These are phyloP conservation scores for Probaryconus sp. DNA, from an alignment of 1,140 invertebrate species.

Conservation along the genomic window DNA sequence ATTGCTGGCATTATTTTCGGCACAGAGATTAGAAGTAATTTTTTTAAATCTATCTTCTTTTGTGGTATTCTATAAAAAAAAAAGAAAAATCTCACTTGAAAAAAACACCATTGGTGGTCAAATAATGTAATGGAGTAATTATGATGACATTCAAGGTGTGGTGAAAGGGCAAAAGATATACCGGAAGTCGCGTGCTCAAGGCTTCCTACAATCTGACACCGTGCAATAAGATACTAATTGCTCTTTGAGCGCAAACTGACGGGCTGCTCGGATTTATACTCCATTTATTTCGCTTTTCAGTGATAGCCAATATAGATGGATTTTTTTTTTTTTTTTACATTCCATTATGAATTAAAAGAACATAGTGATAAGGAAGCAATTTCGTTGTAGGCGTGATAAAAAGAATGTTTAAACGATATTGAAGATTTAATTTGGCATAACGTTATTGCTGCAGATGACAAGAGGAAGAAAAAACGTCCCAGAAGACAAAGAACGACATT, in stretches of 20 bases:
- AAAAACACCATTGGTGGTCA: constrained; percentile 29
- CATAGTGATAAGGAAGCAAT: too few species aligned
- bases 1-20: too few species aligned
- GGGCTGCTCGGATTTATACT: constrained; percentile 59
- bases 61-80: too few species aligned
- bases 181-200: constrained; percentile 63
- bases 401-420: too few species aligned
- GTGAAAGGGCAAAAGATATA: constrained; percentile 56
- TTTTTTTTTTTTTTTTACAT: constrained; percentile 18
- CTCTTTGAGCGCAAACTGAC: constrained; percentile 30
- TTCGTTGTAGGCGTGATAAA: too few species aligned
- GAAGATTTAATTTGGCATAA: too few species aligned
- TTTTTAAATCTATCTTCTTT: too few species aligned
- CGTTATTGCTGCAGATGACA: constrained; percentile 83
- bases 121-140: constrained; percentile 39
- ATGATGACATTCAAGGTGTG: constrained; percentile 23
- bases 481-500: constrained; percentile 95
- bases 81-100: too few species aligned
- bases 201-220: constrained; percentile 59
- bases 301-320: not conserved
- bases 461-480: constrained; percentile 88
- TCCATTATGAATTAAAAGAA: too few species aligned
- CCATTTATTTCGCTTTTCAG: constrained; percentile 49
- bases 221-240: constrained; percentile 59
- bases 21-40: too few species aligned